These are phyloP conservation scores for Anagyrus pseudococci DNA, from an alignment of 2,888 invertebrate species.

Conservation along the genomic window DNA sequence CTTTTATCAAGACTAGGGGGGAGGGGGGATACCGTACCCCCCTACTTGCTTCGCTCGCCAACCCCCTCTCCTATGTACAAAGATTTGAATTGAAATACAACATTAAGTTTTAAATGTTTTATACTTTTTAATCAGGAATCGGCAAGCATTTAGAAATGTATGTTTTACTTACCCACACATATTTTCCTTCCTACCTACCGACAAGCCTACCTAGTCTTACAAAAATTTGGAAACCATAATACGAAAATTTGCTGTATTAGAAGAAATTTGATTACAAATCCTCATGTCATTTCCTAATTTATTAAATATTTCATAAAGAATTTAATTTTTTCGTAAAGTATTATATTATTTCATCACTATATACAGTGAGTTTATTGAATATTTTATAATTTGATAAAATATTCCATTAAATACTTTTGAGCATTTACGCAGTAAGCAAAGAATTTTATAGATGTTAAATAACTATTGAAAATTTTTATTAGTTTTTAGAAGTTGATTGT, in stretches of 20 bases:
- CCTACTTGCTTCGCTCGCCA: too few relatives aligned
- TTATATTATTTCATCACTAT: background rate
- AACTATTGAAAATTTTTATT: background rate
- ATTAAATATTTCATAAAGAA: conserved; percentile 3
- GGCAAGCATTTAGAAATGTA: background rate
- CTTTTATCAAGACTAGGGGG: background rate
- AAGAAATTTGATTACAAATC: background rate
- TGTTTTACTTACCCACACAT: background rate
- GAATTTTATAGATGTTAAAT: background rate
- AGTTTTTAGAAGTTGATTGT: background rate
- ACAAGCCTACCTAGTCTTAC: background rate
- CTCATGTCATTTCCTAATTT: background rate
- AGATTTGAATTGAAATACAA: background rate
- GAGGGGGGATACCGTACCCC: too few relatives aligned
- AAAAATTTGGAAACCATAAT: background rate
- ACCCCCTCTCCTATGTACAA: background rate
- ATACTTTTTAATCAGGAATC: background rate
- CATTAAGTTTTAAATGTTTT: background rate
- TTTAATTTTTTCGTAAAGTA: background rate
- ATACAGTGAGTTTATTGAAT: background rate
- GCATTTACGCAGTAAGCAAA: background rate
- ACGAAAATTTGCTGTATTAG: background rate
- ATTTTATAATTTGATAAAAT: background rate
- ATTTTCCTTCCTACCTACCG: background rate
- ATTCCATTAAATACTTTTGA: background rate